These are phyloP conservation scores for Squalus acanthias DNA, from an alignment of 2,797 vertebrate genomes.

Conservation along the genomic window DNA sequence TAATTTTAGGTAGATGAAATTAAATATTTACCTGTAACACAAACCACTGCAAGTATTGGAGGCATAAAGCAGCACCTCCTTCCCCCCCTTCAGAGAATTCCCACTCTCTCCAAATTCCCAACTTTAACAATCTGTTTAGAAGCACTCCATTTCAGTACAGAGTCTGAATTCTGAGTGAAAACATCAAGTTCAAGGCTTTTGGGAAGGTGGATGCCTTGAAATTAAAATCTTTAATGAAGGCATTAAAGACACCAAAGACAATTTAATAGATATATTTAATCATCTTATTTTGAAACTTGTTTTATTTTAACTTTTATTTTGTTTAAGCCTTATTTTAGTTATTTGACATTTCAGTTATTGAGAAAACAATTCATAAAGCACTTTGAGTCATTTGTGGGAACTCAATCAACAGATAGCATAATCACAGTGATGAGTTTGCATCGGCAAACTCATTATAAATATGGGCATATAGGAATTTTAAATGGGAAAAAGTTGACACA, in stretches of 20 bases:
- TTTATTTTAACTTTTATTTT: not conserved
- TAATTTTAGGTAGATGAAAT: no score
- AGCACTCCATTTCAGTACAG: not conserved
- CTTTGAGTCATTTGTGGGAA: not conserved
- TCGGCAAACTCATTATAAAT: no score
- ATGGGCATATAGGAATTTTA: no score
- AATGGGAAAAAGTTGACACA: no score
- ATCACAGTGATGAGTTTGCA: no score
- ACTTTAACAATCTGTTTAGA: no score
- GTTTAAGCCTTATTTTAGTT: not conserved
- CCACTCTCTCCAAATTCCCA: no score
- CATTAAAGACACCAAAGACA: not conserved
- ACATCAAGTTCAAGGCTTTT: not conserved
- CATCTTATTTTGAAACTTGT: not conserved
- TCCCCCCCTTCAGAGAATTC: no score
- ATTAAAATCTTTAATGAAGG: not conserved
- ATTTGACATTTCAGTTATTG: not conserved
- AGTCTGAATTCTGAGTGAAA: not conserved
- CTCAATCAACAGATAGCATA: not conserved
- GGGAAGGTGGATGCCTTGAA: not conserved
- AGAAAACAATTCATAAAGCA: not conserved
- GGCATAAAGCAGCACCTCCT: no score
- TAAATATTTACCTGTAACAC: no score
- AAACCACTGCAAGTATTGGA: no score
- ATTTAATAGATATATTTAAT: not conserved